Conservation (phyloP, 2,888 invertebrate genomes). For the Dromius quadrimaculatus region DNA sequence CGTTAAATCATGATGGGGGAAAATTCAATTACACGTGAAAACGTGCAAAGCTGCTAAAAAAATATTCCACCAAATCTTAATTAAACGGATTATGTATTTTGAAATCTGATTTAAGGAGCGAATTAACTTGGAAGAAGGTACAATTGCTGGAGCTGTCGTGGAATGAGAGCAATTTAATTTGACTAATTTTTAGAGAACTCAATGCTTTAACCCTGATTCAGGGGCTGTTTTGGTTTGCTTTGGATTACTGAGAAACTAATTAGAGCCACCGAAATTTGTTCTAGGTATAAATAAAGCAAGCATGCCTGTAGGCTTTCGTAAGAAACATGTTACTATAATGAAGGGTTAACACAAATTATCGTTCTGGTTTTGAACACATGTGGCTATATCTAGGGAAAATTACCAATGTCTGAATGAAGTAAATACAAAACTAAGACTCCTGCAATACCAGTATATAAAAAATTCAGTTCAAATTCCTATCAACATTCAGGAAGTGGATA, state of each 20-base stretch:
- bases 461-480: constrained; percentile 7
- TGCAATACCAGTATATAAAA: constrained; percentile 23
- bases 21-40: constrained; percentile 47
- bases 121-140: constrained; percentile 46
- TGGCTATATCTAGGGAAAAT: no score
- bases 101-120: constrained; percentile 39
- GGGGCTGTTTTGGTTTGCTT: constrained; percentile 26
- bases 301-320: no score
- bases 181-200: constrained; percentile 39
- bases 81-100: constrained; percentile 48
- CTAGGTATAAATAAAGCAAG: background rate
- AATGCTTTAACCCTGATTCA: background rate
- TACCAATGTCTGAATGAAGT: no score
- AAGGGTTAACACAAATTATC: no score
- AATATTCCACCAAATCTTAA: constrained; percentile 44
- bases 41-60: constrained; percentile 26
- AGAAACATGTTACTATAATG: no score
- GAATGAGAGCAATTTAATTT: constrained; percentile 48
- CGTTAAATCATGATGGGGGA: constrained; percentile 36
- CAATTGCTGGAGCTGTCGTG: constrained; percentile 30
- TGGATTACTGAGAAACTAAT: constrained; percentile 19
- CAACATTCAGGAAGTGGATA: constrained; percentile 17
- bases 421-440: no score
- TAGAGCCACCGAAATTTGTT: constrained; percentile 6
- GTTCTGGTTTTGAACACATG: no score